A percentile compares a stretch with the other conserved stretches of the same genome.
Conservation (phyloP, 2,797 vertebrate genomes). For the Steatocranus sp. region DNA sequence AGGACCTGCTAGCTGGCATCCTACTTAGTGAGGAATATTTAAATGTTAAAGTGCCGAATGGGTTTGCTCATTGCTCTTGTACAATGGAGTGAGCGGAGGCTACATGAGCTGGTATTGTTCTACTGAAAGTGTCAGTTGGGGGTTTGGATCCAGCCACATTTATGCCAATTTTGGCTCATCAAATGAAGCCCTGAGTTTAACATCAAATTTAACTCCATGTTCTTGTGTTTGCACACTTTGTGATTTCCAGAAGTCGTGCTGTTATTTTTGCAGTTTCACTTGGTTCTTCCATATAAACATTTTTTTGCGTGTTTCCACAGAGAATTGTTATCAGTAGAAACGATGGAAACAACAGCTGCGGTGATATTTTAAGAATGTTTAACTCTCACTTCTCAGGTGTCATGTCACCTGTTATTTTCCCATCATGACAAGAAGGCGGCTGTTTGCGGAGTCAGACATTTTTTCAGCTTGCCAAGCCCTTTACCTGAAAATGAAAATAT, state of each 20-base stretch:
- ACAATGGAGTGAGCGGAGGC: background rate
- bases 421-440: background rate
- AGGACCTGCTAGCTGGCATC: background rate
- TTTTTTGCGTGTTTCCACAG: background rate
- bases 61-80: background rate
- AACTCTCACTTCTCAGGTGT: background rate
- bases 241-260: background rate
- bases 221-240: background rate
- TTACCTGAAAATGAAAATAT: conserved; percentile 40
- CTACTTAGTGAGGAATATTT: background rate
- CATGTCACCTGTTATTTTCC: background rate
- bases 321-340: background rate
- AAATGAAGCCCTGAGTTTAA: background rate
- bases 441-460: conserved; percentile 19
- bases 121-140: background rate
- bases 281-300: background rate
- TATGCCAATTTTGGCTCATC: background rate
- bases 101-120: background rate
- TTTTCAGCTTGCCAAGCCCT: conserved; percentile 12
- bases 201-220: background rate
- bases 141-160: background rate
- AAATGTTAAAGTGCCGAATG: background rate
- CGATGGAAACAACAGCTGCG: background rate
- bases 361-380: background rate
- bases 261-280: background rate